Evolutionary conservation across 2,113 vertebrate genomes (phyloP).

Genomic region (Haemorhous mexicanus): DNA sequence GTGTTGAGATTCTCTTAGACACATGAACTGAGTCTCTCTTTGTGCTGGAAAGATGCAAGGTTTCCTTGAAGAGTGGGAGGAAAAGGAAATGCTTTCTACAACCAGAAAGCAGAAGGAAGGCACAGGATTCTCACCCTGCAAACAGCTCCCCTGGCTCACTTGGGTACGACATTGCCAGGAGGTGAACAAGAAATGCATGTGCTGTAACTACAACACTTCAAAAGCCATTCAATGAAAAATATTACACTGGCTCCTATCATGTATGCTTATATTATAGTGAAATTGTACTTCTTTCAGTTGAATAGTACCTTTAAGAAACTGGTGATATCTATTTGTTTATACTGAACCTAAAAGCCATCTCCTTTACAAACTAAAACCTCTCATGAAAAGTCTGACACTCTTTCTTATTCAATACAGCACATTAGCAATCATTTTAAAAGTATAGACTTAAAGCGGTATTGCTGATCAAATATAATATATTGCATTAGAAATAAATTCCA

Average conservation of each 20-base stretch:
- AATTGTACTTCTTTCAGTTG: background rate
- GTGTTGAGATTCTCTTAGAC: background rate
- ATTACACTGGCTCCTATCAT: background rate
- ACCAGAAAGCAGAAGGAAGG: background rate
- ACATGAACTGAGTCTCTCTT: background rate
- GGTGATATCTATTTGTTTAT: background rate
- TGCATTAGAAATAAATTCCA: conserved; percentile 75
- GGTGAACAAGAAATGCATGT: background rate
- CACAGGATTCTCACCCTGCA: background rate
- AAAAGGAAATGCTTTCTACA: background rate
- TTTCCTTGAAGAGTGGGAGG: background rate
- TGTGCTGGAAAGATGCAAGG: background rate
- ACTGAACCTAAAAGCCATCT: background rate
- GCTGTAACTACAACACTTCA: background rate
- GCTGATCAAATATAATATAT: conserved; percentile 74
- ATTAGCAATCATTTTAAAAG: conserved; percentile 10
- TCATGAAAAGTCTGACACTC: background rate
- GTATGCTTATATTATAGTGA: background rate
- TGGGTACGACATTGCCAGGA: background rate
- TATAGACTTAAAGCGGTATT: conserved; percentile 34
- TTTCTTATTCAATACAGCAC: background rate
- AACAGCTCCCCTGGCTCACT: background rate
- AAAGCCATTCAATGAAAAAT: background rate
- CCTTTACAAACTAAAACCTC: background rate
- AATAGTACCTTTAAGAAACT: background rate